These are phyloP conservation scores for Sinotaia quadrata DNA, from an alignment of 2,888 invertebrate genomes.

Conservation along the genomic window DNA sequence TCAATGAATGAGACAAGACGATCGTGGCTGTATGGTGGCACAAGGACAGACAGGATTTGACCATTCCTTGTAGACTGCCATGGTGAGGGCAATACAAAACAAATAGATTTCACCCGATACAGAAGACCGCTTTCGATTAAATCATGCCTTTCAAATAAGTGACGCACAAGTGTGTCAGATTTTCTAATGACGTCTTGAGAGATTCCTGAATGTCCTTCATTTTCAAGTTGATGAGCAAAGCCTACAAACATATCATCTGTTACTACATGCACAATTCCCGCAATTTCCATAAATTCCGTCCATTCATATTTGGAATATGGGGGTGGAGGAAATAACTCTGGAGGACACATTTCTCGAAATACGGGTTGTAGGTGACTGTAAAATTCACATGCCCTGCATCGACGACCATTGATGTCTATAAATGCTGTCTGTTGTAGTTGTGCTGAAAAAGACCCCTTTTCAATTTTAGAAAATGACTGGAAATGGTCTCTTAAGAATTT, in stretches of 20 bases:
- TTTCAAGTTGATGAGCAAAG: conserved; percentile 36
- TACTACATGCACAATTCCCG: conserved; percentile 35
- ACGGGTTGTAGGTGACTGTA: conserved; percentile 46
- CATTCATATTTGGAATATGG: conserved; percentile 14
- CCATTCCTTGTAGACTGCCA: background rate
- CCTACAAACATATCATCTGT: conserved; percentile 32
- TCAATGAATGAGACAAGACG: conserved; percentile 19
- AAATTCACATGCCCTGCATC: conserved; percentile 44
- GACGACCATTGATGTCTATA: conserved; percentile 38
- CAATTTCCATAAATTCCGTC: conserved; percentile 28
- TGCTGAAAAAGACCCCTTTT: background rate
- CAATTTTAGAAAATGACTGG: conserved; percentile 21
- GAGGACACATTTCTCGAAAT: conserved; percentile 45
- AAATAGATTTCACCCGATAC: conserved; percentile 17
- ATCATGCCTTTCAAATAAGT: conserved; percentile 21
- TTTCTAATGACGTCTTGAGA: conserved; percentile 16
- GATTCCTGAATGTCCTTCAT: conserved; percentile 13
- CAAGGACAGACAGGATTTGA: background rate
- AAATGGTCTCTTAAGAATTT: conserved; percentile 23
- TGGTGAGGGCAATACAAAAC: conserved; percentile 27
- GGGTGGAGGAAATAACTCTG: conserved; percentile 42
- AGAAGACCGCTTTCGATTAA: conserved; percentile 15
- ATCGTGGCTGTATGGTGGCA: conserved; percentile 5
- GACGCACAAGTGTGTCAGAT: conserved; percentile 26
- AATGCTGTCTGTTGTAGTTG: conserved; percentile 38